Evolutionary conservation across 2,888 invertebrate species (phyloP).

Genomic region (Oxyteleia sp.): DNA sequence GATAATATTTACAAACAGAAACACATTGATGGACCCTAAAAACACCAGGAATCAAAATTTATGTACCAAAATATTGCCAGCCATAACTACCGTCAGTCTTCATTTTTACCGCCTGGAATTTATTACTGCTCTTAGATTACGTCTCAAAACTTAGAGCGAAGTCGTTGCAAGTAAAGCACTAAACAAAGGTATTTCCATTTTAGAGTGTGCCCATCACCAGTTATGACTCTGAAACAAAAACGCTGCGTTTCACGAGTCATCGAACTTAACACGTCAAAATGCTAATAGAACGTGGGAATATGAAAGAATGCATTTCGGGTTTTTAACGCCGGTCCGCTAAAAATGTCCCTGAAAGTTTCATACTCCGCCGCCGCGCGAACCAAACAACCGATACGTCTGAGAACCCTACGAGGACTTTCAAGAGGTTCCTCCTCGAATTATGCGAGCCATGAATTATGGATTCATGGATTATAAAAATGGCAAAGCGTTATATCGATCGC

Average conservation of each 20-base stretch:
- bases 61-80: constrained; percentile 68
- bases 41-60: constrained; percentile 49
- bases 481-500: too few relatives aligned
- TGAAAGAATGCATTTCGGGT: constrained; percentile 29
- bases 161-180: constrained; percentile 56
- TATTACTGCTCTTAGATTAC: constrained; percentile 52
- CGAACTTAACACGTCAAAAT: constrained; percentile 79
- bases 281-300: constrained; percentile 80
- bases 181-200: constrained; percentile 67
- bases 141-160: constrained; percentile 58
- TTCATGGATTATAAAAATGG: too few relatives aligned
- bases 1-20: constrained; percentile 39
- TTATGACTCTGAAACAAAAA: constrained; percentile 64
- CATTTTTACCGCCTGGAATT: constrained; percentile 65
- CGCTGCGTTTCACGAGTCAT: constrained; percentile 78
- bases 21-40: constrained; percentile 29
- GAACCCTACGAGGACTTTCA: too few relatives aligned
- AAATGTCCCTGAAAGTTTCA: constrained; percentile 42
- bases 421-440: too few relatives aligned
- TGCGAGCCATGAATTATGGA: too few relatives aligned
- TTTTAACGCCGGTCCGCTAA: constrained; percentile 40
- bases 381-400: constrained; percentile 62
- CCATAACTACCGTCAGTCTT: constrained; percentile 56
- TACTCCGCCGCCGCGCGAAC: constrained; percentile 18
- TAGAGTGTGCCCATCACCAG: constrained; percentile 52